Evolutionary conservation across 2,797 vertebrate species (phyloP).

Genomic region (Tiaroga cobitis): DNA sequence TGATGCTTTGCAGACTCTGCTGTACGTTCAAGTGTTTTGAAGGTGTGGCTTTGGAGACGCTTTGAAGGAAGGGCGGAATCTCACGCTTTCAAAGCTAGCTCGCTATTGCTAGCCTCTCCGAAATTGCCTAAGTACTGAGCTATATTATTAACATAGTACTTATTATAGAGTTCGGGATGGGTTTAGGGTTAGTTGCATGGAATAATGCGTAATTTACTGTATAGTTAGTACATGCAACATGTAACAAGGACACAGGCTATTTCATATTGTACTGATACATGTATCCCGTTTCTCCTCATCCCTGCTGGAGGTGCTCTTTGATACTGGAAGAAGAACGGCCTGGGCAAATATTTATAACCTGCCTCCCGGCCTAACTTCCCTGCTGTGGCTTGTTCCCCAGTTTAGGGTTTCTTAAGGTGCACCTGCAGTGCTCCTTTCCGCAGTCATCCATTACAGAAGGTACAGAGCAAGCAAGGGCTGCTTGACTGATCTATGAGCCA

Average conservation of each 20-base stretch:
- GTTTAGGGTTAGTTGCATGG: not conserved
- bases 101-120: no score
- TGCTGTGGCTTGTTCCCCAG: constrained; percentile 24
- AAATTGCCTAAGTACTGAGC: not conserved
- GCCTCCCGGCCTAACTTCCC: not conserved
- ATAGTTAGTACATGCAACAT: not conserved
- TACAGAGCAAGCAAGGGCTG: constrained; percentile 42
- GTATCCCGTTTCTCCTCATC: constrained; percentile 1
- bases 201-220: not conserved
- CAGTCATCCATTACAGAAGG: constrained; percentile 52
- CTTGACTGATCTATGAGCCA: constrained; percentile 52
- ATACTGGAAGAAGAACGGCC: constrained; percentile 7
- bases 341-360: constrained; percentile 29
- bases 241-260: not conserved
- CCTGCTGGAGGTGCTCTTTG: constrained; percentile 3
- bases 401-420: constrained; percentile 47
- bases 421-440: constrained; percentile 48
- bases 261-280: no score
- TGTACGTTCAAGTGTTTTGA: no score
- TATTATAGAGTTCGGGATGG: not conserved
- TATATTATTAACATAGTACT: not conserved
- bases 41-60: no score
- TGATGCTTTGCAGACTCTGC: no score
- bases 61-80: no score
- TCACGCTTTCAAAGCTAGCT: no score